phyloP scores from a whole-genome alignment of 2,888 invertebrate species.

The Flabesymbios commensalis region DNA sequence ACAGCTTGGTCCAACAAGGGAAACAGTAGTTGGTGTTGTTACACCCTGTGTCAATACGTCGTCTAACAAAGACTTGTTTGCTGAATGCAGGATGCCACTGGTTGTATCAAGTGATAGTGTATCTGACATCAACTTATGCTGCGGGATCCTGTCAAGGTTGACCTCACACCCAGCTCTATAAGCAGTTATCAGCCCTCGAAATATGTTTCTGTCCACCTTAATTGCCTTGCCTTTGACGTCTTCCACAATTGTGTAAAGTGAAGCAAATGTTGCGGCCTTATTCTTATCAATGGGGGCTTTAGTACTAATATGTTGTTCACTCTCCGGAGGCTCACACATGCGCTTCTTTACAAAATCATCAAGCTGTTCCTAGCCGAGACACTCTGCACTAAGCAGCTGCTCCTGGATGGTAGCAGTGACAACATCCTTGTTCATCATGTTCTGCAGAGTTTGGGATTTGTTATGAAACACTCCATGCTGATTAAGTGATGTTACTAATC shows the following conservation, averaged over 20 bases:
- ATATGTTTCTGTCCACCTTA: slow-evolving; percentile 3
- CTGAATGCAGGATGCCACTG: background rate
- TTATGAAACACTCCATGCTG: background rate
- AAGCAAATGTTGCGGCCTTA: background rate
- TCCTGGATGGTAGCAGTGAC: background rate
- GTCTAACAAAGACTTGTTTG: background rate
- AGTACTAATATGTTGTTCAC: no score
- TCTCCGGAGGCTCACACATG: no score
- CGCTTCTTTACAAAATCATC: no score
- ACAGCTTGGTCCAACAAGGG: background rate
- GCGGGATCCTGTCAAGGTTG: background rate
- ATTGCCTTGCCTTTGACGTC: background rate
- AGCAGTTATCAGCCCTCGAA: background rate
- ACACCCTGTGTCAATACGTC: background rate
- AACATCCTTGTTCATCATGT: background rate
- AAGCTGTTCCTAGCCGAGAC: no score
- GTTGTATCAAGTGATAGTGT: background rate
- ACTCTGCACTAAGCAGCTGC: background rate
- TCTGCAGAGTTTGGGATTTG: background rate
- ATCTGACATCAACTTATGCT: background rate
- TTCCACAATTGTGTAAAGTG: background rate
- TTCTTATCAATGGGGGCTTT: background rate
- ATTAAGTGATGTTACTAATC: background rate
- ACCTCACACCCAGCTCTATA: background rate
- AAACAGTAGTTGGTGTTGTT: background rate